Percentiles rank a stretch among this genome's conserved stretches.
Evolutionary conservation across 35 echinoderm and acorn worm species (phyloP).

Genomic region (Apostichopus parvimensis): DNA sequence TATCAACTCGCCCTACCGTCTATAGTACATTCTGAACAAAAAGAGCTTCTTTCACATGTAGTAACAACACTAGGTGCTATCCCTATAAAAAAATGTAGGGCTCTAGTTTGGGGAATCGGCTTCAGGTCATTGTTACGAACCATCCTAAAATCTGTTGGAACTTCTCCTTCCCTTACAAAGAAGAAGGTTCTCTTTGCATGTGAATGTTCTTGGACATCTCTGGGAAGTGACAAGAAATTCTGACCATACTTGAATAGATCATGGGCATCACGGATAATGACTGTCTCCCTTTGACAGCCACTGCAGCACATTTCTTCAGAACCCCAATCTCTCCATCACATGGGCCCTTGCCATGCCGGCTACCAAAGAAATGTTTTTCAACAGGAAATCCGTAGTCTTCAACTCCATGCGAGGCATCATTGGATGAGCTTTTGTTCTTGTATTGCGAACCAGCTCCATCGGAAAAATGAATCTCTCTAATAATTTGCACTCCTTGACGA

Average conservation of each 20-base stretch:
- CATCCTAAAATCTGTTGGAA: too few relatives aligned
- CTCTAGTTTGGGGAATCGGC: too few relatives aligned
- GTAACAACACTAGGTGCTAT: too few relatives aligned
- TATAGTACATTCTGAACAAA: too few relatives aligned
- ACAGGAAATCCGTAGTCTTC: neutral
- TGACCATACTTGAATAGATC: conserved; percentile 25
- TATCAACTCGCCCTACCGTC: too few relatives aligned
- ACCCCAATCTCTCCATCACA: conserved; percentile 62
- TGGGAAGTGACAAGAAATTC: conserved; percentile 27
- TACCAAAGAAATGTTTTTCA: conserved; percentile 60
- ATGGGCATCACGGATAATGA: conserved; percentile 9
- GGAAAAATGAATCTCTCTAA: conserved; percentile 21
- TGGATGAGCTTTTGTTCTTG: conserved; percentile 30
- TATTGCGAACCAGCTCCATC: conserved; percentile 45
- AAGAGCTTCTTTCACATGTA: too few relatives aligned
- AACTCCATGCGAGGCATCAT: conserved; percentile 20
- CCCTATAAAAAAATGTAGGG: too few relatives aligned
- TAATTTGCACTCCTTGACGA: neutral
- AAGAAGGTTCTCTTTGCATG: conserved; percentile 30
- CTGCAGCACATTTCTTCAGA: conserved; percentile 2
- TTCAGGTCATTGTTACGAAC: too few relatives aligned
- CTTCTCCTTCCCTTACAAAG: too few relatives aligned
- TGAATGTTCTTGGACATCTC: neutral
- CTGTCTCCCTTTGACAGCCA: conserved; percentile 14
- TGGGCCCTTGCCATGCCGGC: conserved; percentile 58